phyloP scores from a whole-genome alignment of 2,797 vertebrate species.

The Poecilia velifera region DNA sequence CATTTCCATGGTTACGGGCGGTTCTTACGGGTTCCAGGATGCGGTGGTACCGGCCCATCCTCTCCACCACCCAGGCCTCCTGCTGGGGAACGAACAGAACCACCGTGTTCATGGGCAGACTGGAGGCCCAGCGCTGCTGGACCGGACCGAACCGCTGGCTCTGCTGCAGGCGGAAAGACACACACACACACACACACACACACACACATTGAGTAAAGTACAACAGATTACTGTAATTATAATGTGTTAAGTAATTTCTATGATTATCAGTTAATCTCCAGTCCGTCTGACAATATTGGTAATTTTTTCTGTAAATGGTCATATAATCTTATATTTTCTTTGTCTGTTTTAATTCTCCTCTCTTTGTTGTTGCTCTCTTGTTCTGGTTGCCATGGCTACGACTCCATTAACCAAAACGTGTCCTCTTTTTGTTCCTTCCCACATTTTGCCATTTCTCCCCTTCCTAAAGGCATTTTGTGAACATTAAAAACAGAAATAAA shows the following conservation, averaged over 20 bases:
- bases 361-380: not conserved
- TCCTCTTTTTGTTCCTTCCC: not conserved
- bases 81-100: constrained; percentile 96
- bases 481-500: not conserved
- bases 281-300: not conserved
- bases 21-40: constrained; percentile 89
- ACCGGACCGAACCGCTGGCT: constrained; percentile 66
- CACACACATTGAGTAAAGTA: not conserved
- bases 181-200: not conserved
- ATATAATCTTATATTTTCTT: not conserved
- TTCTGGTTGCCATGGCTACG: not conserved
- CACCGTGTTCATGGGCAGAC: constrained; percentile 90
- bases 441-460: not conserved
- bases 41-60: constrained; percentile 95
- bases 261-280: not conserved
- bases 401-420: not conserved
- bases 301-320: not conserved
- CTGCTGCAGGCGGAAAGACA: constrained; percentile 53
- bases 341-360: not conserved
- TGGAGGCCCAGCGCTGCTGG: constrained; percentile 85
- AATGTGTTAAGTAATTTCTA: not conserved
- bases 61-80: constrained; percentile 97
- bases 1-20: too few relatives aligned
- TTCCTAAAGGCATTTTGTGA: not conserved
- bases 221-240: not conserved